Conservation (phyloP, 2,113 vertebrate species). For the Etheostoma spectabile region DNA sequence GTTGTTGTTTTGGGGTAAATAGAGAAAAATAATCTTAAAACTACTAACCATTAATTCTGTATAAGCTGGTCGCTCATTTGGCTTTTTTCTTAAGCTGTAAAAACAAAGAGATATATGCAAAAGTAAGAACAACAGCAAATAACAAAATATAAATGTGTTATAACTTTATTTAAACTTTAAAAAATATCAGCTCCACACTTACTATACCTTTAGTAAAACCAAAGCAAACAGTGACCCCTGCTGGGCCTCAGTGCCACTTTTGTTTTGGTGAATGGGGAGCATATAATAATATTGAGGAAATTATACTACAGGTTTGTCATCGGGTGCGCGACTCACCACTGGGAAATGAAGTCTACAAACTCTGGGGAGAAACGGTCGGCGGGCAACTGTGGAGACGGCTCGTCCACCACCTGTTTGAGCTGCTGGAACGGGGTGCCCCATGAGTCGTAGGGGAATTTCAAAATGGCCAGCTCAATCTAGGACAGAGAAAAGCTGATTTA, state of each 20-base stretch:
- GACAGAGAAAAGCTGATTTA: background rate
- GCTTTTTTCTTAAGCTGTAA: conserved; percentile 97
- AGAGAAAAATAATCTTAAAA: conserved; percentile 3
- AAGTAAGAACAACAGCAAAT: conserved; percentile 7
- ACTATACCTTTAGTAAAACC: conserved; percentile 7
- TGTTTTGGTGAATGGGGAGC: background rate
- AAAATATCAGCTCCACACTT: background rate
- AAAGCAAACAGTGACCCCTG: conserved; percentile 60
- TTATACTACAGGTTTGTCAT: background rate
- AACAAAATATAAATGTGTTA: background rate
- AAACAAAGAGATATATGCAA: conserved; percentile 46
- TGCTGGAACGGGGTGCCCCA: conserved; percentile 99
- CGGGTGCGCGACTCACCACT: conserved; percentile 86
- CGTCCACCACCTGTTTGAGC: conserved; percentile 98
- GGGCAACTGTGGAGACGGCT: conserved; percentile 94
- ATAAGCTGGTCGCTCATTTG: conserved; percentile 97
- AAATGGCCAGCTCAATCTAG: conserved; percentile 96
- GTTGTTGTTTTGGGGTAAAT: background rate
- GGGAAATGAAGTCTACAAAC: conserved; percentile 97
- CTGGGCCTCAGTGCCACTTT: conserved; percentile 23
- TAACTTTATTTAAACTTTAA: background rate
- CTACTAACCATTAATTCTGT: conserved; percentile 96
- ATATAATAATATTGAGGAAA: background rate
- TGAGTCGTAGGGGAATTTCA: conserved; percentile 96
- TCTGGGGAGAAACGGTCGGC: conserved; percentile 92